Percentiles rank a stretch among this genome's conserved stretches.
These are phyloP conservation scores for Leptodactylus fallax DNA, from an alignment of 2,797 vertebrate species.

Conservation along the genomic window DNA sequence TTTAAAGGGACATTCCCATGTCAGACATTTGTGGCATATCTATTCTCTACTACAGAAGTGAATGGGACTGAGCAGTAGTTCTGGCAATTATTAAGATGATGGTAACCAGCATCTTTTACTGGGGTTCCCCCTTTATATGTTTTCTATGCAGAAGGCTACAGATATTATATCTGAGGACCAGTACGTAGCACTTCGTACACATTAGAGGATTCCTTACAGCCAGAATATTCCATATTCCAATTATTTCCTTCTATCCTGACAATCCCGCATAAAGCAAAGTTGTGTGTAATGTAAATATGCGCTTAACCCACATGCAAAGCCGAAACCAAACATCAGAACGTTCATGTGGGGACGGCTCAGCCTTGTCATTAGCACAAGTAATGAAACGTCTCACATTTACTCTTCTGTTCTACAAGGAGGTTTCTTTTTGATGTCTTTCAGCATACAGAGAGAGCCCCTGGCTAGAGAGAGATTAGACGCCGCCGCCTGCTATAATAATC, in stretches of 20 bases:
- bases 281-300: neutral
- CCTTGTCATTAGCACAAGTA: constrained; percentile 2
- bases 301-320: neutral
- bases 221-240: neutral
- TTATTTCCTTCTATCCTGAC: neutral
- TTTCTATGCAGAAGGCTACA: neutral
- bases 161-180: neutral
- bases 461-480: neutral
- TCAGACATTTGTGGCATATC: too few species aligned
- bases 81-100: too few species aligned
- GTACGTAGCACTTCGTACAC: neutral
- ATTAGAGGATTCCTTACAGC: neutral
- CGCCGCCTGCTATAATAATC: neutral
- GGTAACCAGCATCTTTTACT: too few species aligned
- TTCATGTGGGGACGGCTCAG: neutral
- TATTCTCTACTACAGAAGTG: too few species aligned
- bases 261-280: neutral
- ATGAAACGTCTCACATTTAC: neutral
- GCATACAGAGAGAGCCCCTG: neutral
- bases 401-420: neutral
- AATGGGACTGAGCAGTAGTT: too few species aligned
- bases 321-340: neutral
- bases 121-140: too few species aligned
- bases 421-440: constrained; percentile 6
- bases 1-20: too few species aligned